Evolutionary conservation across 2,113 vertebrate genomes (phyloP), one percentile per base, ranked within the genome.

Genomic region (Psephotus haematonotus): DNA sequence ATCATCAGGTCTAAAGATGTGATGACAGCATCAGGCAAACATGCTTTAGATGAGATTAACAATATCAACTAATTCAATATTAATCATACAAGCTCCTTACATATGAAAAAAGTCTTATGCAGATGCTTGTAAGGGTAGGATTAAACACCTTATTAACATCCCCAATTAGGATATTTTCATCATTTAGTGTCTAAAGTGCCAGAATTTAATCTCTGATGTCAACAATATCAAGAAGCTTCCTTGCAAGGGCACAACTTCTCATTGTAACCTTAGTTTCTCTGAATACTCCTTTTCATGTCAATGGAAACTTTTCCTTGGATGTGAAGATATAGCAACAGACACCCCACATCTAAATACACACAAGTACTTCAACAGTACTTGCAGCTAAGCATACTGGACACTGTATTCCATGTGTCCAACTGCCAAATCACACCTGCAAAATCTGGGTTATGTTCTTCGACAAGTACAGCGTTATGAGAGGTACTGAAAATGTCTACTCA

Each of bases 401-500:
- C 10, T 6, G 4, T 7, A 37, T 29, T 53, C 29, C 44, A 24
- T 0, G 0, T 43, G 20, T 29, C 52, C 17, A 31, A 68, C 55
- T 59, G 33, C 33, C 65, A 74, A 60, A 44, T 6, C 2, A 2
- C 37, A 68, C 60, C 16, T 72, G 35, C 18, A 74, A 86, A 92
- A 81, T n/a, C 14, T 9, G 35, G 24, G 25, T 39, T 28, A 20
- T 7, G 4, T 11, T 4, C 35, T 69, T 46, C 31, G 47, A 60
- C 22, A 68, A 55, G 31, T 1, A 18, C 10, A 44, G 17, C 35
- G 14, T 41, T 39, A 27, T 1, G 1, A 80, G 71, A 70, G 17
- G 31, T 37, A 46, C 33, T 44, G 31, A 50, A 78, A 91, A 67
- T 0, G 2, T 17, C 55, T 7, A 43, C 6, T 49, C 4, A 2